Evolutionary conservation across 2,888 invertebrate species (phyloP), one percentile per base, ranked within the genome.

Genomic region (Mythimna vitellina): DNA sequence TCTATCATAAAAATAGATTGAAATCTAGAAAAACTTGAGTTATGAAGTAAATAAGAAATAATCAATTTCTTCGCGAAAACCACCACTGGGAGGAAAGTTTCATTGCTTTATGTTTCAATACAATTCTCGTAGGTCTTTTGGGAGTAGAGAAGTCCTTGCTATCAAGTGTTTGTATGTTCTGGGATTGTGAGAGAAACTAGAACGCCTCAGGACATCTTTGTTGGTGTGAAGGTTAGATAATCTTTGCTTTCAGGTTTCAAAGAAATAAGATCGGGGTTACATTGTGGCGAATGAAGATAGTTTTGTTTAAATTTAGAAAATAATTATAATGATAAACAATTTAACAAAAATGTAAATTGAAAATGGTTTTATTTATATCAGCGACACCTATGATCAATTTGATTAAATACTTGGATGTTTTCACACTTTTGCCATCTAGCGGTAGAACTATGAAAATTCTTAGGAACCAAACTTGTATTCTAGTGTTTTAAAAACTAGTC

Each of bases 101-200:
- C 66, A 76, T 81, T 84, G 79, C 78, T 84, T 81, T 79, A 57
- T 74, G 76, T 81, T 70, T 77, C 78, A 84, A 78, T 74, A 80
- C 60, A 82, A 80, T 75, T 70, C 63, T 78, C 70, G 75, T 74
- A 49, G 25, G 66, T 75, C 83, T 83, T 69, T 46, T 51, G 83
- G 80, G 85, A 84, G 46, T 58, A 29, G 56, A 67, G 56, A 38
- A 51, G 49, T 46, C 42, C 49, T 80, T 77, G 72, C 74, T 73
- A 77, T 73, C 70, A 62, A 73, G 49, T 63, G 70, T 69, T 70
- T 54, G 60, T 70, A 49, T 67, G 64, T 67, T 73, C 56, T 12
- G 5, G 25, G 25, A 32, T 10, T 46, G 12, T 56, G 17, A 35
- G 54, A 46, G 53, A 58, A 65, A 71, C 22, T 56, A 56, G 42